These are phyloP conservation scores for Ammodytes marinus DNA, from an alignment of 2,113 vertebrate genomes.

Conservation along the genomic window DNA sequence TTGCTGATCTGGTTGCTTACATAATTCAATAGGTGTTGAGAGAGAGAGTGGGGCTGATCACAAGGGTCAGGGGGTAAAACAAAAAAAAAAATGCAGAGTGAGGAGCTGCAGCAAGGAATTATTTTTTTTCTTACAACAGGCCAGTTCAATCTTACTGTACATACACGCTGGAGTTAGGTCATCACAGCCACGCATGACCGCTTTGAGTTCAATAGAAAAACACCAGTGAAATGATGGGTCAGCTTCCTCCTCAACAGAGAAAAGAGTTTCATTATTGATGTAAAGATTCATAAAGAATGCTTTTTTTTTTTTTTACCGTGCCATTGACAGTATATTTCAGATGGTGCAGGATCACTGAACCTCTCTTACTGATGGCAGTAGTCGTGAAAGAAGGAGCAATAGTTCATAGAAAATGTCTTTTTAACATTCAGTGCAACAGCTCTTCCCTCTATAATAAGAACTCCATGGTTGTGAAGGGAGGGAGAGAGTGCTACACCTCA, in stretches of 20 bases:
- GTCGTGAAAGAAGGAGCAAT: neutral
- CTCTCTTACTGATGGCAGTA: neutral
- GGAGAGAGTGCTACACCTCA: neutral
- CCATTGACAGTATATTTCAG: conserved; percentile 1
- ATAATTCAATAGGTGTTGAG: conserved; percentile 74
- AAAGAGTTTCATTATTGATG: neutral
- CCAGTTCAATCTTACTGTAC: conserved; percentile 21
- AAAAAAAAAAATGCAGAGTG: conserved; percentile 21
- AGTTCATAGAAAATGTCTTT: neutral
- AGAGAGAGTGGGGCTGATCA: conserved; percentile 5
- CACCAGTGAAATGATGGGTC: neutral
- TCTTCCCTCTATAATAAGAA: neutral
- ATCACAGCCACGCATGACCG: neutral
- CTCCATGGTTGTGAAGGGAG: neutral
- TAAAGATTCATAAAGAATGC: neutral
- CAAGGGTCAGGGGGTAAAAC: conserved; percentile 35
- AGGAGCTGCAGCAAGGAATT: conserved; percentile 25
- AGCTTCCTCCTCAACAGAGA: neutral
- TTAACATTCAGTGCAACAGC: conserved; percentile 21
- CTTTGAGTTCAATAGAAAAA: conserved; percentile 14
- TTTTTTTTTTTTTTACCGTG: conserved; percentile 6
- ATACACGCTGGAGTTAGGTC: conserved; percentile 1
- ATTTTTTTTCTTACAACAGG: neutral
- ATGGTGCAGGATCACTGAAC: conserved; percentile 36
- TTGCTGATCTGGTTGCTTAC: conserved; percentile 78